A percentile compares a stretch with the other conserved stretches of the same genome.
phyloP scores from a whole-genome alignment of 2,888 invertebrate species.

The Nebria salina region DNA sequence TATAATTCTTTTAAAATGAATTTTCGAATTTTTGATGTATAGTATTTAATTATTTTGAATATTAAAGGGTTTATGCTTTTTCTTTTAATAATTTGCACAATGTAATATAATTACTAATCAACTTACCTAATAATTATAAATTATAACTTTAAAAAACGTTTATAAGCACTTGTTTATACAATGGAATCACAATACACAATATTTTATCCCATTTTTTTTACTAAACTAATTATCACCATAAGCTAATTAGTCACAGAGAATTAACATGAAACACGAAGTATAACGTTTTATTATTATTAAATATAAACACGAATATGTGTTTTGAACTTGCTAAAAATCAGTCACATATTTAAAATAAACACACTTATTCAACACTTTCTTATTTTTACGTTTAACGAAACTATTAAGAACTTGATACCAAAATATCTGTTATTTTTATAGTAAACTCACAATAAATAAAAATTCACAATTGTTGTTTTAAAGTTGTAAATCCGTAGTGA shows the following conservation, averaged over 20 bases:
- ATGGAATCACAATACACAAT: constrained; percentile 18
- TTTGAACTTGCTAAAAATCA: constrained; percentile 29
- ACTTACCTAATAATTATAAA: constrained; percentile 26
- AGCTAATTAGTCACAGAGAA: constrained; percentile 42
- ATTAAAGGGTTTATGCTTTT: too few relatives aligned
- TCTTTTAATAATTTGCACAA: too few relatives aligned
- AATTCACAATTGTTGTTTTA: neutral
- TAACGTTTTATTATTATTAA: constrained; percentile 5
- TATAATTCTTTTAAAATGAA: too few relatives aligned
- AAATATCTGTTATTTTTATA: neutral
- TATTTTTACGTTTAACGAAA: constrained; percentile 2
- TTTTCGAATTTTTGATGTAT: too few relatives aligned
- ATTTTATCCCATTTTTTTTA: constrained; percentile 38
- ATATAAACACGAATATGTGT: constrained; percentile 18
- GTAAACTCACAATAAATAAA: constrained; percentile 4
- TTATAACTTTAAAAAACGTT: neutral
- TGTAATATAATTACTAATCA: neutral
- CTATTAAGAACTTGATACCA: neutral
- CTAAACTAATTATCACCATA: constrained; percentile 23
- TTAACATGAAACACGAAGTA: constrained; percentile 29
- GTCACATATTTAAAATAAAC: constrained; percentile 32
- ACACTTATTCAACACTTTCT: constrained; percentile 31
- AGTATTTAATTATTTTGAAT: too few relatives aligned
- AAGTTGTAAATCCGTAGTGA: neutral
- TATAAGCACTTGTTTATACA: constrained; percentile 11